Conservation (phyloP, 2,113 vertebrate species). For the Mastomys natalensis region DNA sequence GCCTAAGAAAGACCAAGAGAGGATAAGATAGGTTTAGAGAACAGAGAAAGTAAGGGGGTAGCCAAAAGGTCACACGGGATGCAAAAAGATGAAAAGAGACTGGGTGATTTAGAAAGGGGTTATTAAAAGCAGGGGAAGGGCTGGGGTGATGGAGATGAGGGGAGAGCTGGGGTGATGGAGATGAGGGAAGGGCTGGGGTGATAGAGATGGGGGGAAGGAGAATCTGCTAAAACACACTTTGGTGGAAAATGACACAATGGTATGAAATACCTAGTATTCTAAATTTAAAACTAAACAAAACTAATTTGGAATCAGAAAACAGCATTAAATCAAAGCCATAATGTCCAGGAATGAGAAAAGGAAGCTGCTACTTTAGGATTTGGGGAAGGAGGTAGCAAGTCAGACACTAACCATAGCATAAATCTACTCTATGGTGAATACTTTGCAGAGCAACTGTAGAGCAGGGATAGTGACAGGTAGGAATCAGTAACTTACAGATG, state of each 20-base stretch:
- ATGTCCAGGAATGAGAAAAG: not conserved
- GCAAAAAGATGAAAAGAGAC: not conserved
- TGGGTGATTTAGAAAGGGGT: not conserved
- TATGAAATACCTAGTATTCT: not conserved
- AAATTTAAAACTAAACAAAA: not conserved
- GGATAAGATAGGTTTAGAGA: not conserved
- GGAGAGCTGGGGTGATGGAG: too few relatives aligned
- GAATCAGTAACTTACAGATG: not conserved
- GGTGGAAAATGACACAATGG: not conserved
- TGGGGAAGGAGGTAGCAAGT: not conserved
- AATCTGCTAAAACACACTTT: not conserved
- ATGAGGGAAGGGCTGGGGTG: not conserved
- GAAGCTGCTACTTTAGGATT: not conserved
- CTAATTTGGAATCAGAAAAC: not conserved
- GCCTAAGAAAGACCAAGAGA: not conserved
- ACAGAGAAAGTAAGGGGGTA: not conserved
- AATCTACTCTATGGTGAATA: not conserved
- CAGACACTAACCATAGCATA: not conserved
- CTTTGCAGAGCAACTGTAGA: not conserved
- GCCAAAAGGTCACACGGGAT: not conserved
- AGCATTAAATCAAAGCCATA: not conserved
- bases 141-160: not conserved
- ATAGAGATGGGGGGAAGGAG: not conserved
- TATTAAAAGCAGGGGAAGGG: not conserved
- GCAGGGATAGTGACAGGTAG: not conserved